Conservation (phyloP, 1,140 invertebrate species). For the Bemisia tabaci region DNA sequence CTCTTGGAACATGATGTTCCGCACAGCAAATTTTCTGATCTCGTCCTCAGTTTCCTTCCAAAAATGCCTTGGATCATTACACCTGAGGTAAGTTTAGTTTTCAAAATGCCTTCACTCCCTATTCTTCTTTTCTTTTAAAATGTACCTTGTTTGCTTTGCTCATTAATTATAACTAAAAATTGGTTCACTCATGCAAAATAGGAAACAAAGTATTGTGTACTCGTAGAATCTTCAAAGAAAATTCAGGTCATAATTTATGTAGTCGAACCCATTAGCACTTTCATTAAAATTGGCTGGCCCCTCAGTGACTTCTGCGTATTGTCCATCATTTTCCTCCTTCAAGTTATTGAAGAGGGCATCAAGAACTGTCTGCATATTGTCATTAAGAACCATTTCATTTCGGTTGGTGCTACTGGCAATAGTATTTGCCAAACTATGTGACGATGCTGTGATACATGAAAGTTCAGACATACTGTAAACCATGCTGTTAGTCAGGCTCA, state of each 20-base stretch:
- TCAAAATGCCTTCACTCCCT: neutral
- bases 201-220: too few species aligned
- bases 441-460: neutral
- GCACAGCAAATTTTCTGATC: conserved; percentile 85
- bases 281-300: too few species aligned
- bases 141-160: conserved; percentile 8
- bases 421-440: neutral
- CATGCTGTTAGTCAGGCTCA: too few species aligned
- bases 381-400: neutral
- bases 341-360: too few species aligned
- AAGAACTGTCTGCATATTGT: neutral
- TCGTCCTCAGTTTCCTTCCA: conserved; percentile 85
- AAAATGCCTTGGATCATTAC: conserved; percentile 80
- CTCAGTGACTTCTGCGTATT: too few species aligned
- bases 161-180: too few species aligned
- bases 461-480: neutral
- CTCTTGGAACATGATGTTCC: conserved; percentile 95
- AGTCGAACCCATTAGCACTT: too few species aligned
- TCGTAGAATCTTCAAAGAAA: too few species aligned
- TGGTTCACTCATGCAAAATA: too few species aligned
- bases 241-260: too few species aligned
- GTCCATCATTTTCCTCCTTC: too few species aligned
- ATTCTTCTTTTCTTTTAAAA: conserved; percentile 3
- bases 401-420: neutral
- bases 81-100: conserved; percentile 16